Base-by-base conservation (phyloP, 2,797 vertebrate species). In the Ctenochaetus hawaiiensis region DNA sequence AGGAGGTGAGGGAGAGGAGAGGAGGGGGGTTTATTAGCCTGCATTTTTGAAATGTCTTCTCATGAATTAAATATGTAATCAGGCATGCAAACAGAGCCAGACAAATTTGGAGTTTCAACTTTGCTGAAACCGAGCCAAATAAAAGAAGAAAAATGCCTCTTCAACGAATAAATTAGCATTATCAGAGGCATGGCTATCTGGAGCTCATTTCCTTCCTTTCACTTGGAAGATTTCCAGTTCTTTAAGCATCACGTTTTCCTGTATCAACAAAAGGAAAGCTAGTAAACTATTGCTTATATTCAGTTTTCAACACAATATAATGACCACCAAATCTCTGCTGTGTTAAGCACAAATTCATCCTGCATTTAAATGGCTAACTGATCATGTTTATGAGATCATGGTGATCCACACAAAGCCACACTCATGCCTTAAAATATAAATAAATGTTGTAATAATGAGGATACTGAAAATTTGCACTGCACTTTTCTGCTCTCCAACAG, bases 31-130 rank as follows among this genome's bases (percentile, higher is more conserved):
- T 81, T 86, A 84, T 78, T 85, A 81, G 83, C 67, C 48, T 44
- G 56, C 63, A 72, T 3, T 89, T 88, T 90, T 77, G 75, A 63
- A 86, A 85, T 75, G 77, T 88, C 76, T 83, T 78, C 82, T 91
- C 81, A 90, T 89, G 80, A 92, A 92, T 93, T 83, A 90, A 89
- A 92, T 84, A 94, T 93, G 77, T 79, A 91, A 92, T 93, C 87
- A 92, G 56, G 82, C 79, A 83, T 89, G 80, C 78, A 91, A 90
- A 93, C 73, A 14, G 49, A 87, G 75, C 71, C 69, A 82, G 90
- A 89, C 72, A 85, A 87, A 84, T 87, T 56, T 67, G 43, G 67
- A 69, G 67, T 73, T 89, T 85, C 70, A 67, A 86, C 75, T 76
- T 80, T 49, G 75, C 52, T 69, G 58, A 82, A 80, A 69, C 62